These are phyloP conservation scores for Hirtodrosophila histrioides DNA, from an alignment of 2,888 invertebrate genomes.

Conservation along the genomic window DNA sequence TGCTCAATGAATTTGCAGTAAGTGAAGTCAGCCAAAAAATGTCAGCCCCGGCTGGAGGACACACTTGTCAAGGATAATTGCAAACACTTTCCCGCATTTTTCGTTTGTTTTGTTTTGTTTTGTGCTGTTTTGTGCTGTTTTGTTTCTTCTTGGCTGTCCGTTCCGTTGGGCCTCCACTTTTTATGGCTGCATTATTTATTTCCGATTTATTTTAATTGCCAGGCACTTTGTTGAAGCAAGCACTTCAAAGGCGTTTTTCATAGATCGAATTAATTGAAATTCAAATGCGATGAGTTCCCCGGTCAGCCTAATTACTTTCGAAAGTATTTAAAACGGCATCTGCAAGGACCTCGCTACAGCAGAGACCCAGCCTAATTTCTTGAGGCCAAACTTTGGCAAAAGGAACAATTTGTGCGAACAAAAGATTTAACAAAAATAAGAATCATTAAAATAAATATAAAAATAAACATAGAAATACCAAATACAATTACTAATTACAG, in stretches of 20 bases:
- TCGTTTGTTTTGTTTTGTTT: background rate
- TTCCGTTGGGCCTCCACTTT: no score
- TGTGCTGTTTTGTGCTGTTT: no score
- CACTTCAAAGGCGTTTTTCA: constrained; percentile 20
- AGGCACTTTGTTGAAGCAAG: constrained; percentile 22
- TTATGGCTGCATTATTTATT: constrained; percentile 29
- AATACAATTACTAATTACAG: constrained; percentile 5
- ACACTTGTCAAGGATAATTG: constrained; percentile 4
- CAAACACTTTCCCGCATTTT: constrained; percentile 17
- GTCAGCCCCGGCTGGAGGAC: background rate
- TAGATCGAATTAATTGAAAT: constrained; percentile 44
- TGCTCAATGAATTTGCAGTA: constrained; percentile 10
- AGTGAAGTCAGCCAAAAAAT: constrained; percentile 3
- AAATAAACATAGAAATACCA: background rate
- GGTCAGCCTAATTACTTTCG: constrained; percentile 50
- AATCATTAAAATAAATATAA: constrained; percentile 7
- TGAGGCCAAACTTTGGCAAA: constrained; percentile 25
- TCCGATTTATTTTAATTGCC: constrained; percentile 25
- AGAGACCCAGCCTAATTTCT: constrained; percentile 34
- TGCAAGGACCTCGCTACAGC: background rate
- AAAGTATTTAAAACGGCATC: constrained; percentile 52
- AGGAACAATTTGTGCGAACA: constrained; percentile 14
- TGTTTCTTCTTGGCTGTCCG: no score
- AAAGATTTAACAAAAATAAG: constrained; percentile 1
- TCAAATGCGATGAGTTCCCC: constrained; percentile 17